phyloP scores from a whole-genome alignment of 2,113 vertebrate genomes.

The Sminthopsis crassicaudata region DNA sequence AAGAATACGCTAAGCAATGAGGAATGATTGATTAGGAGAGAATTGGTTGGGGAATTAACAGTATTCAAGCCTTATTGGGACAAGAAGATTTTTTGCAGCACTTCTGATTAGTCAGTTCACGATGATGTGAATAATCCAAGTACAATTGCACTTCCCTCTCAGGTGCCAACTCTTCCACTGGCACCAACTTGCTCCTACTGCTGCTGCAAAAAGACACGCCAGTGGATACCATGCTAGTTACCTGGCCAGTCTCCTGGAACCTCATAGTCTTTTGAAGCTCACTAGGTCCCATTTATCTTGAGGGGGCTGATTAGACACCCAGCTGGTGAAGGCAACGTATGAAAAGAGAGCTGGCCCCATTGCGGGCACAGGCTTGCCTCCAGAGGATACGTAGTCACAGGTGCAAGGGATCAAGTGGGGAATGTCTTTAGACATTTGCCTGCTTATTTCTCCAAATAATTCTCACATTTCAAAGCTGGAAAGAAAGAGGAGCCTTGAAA shows the following conservation, averaged over 20 bases:
- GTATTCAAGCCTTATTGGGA: neutral
- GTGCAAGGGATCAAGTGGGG: neutral
- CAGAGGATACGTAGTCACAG: neutral
- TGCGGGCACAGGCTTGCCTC: neutral
- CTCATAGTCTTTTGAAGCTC: neutral
- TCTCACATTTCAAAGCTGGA: too few relatives aligned
- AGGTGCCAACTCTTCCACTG: neutral
- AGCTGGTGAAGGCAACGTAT: neutral
- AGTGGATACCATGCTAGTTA: neutral
- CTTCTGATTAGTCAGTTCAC: neutral
- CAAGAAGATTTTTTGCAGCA: neutral
- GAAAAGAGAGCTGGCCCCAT: neutral
- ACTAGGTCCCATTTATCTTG: neutral
- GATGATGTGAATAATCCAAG: neutral
- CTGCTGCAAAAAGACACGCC: neutral
- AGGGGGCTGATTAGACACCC: neutral
- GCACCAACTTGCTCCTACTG: neutral
- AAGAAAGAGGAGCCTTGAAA: too few relatives aligned
- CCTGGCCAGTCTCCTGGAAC: neutral
- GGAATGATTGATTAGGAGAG: neutral
- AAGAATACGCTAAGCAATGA: neutral
- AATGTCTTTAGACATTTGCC: neutral
- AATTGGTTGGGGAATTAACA: neutral
- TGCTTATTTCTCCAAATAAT: too few relatives aligned
- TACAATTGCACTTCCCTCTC: neutral